Conservation (phyloP, 2,888 invertebrate species). For the Ochropleura leucogaster region DNA sequence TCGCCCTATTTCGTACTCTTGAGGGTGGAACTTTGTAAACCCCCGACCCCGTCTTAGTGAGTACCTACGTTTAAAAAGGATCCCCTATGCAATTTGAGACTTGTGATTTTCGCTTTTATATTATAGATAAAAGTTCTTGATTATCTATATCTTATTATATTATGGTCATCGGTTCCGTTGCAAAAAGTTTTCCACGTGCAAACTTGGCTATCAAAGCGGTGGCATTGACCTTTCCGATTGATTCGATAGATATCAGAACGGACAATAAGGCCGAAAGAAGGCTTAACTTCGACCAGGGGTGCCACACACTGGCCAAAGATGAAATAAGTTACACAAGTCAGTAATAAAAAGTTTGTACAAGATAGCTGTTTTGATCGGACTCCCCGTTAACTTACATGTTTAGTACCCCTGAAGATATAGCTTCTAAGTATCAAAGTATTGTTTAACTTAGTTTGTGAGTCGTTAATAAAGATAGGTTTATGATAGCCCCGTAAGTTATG, state of each 20-base stretch:
- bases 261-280: slow-evolving; percentile 66
- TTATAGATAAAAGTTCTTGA: slow-evolving; percentile 52
- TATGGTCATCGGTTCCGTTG: slow-evolving; percentile 62
- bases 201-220: slow-evolving; percentile 68
- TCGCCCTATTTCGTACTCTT: no score
- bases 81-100: no score
- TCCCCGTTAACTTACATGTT: slow-evolving; percentile 47
- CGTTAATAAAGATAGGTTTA: slow-evolving; percentile 54
- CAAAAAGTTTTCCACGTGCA: slow-evolving; percentile 70
- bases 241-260: slow-evolving; percentile 70
- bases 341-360: slow-evolving; percentile 51
- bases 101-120: no score
- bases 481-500: slow-evolving; percentile 44
- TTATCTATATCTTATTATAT: no score
- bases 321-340: slow-evolving; percentile 48
- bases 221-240: slow-evolving; percentile 73
- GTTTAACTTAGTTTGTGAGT: slow-evolving; percentile 40
- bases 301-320: slow-evolving; percentile 51
- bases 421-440: slow-evolving; percentile 48
- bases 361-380: slow-evolving; percentile 44
- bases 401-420: slow-evolving; percentile 37
- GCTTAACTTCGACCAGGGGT: slow-evolving; percentile 58
- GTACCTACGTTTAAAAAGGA: no score
- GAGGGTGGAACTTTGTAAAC: no score
- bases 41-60: no score